Evolutionary conservation across 1,140 invertebrate species (phyloP), one percentile per base, ranked within the genome.

Genomic region (honey bee (Apis mellifera)): DNA sequence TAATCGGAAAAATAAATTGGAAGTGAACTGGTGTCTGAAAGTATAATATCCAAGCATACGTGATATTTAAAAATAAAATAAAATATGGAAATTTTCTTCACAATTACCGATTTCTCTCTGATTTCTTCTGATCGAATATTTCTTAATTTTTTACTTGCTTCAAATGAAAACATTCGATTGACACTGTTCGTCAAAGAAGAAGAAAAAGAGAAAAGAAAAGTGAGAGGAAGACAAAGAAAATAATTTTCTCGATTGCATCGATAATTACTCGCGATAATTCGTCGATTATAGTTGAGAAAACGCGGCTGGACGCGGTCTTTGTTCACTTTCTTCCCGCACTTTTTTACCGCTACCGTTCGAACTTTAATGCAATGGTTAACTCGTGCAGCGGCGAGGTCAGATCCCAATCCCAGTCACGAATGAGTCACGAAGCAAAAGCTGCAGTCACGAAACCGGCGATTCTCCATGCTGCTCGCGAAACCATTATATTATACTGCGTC

Each of bases 391-490:
- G 84, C 86, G 86, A 87, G 85, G 86, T 87, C 86, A 87, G 86
- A 81, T 86, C 82, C 73, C 82, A 87, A 86, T 86, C 86, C 85
- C 76, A 76, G 86, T 84, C 82, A 86, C 86, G 85, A 87, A 87
- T 84, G 85, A 86, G 85, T 87, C 86, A 87, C 85, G 85, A 86
- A 86, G 60, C 54, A 64, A 84, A 78, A 78, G 69, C 75, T 69
- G 73, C 77, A 74, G 86, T 87, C 86, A 87, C 86, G 86, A 87
- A 87, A 83, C 48, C 70, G 66, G 32, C 82, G 85, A 78, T 70
- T 78, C 75, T 54, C 50, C 75, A 7, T 55, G 81, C 50, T 64
- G 57, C 59, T 83, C 81, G 75, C 50, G 81, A 78, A 71, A 64
- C 76, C 81, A 17, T 83, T 78, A 71, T 65, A 52, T 55, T 55